A percentile compares a stretch with the other conserved stretches of the same genome.
phyloP scores from a whole-genome alignment of 2,797 vertebrate genomes.

The Darevskia nairensis region DNA sequence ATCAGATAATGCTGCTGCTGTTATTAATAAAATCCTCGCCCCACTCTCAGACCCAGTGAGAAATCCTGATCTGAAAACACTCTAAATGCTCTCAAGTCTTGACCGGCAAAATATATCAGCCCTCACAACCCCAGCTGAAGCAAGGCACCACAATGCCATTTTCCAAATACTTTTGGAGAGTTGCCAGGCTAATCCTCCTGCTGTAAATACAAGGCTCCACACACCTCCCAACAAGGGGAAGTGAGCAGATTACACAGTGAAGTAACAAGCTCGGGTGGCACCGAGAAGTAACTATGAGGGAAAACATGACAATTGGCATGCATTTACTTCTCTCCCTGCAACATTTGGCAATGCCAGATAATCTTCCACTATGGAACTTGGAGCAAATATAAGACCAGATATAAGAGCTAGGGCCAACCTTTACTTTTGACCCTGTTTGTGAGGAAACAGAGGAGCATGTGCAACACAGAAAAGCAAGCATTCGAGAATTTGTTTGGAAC shows the following conservation, averaged over 20 bases:
- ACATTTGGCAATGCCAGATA: not conserved
- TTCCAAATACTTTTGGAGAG: slow-evolving; percentile 58
- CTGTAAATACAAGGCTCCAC: slow-evolving; percentile 53
- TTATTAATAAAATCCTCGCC: slow-evolving; percentile 54
- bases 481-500: not conserved
- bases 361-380: slow-evolving; percentile 7
- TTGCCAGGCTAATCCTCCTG: slow-evolving; percentile 67
- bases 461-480: slow-evolving; percentile 2
- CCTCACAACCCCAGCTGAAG: slow-evolving; percentile 57
- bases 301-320: slow-evolving; percentile 25
- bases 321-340: not conserved
- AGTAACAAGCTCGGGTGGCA: slow-evolving; percentile 62
- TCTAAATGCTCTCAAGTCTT: slow-evolving; percentile 51
- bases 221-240: slow-evolving; percentile 58
- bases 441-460: not conserved
- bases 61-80: slow-evolving; percentile 66
- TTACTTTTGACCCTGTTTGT: not conserved
- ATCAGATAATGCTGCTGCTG: slow-evolving; percentile 42
- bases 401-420: not conserved
- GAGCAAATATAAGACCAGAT: not conserved
- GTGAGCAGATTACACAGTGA: slow-evolving; percentile 69
- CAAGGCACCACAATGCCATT: slow-evolving; percentile 7
- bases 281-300: slow-evolving; percentile 5
- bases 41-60: slow-evolving; percentile 41
- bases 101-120: slow-evolving; percentile 68